Base-by-base conservation (phyloP, 2,888 invertebrate species). In the Eupithecia centaureata region DNA sequence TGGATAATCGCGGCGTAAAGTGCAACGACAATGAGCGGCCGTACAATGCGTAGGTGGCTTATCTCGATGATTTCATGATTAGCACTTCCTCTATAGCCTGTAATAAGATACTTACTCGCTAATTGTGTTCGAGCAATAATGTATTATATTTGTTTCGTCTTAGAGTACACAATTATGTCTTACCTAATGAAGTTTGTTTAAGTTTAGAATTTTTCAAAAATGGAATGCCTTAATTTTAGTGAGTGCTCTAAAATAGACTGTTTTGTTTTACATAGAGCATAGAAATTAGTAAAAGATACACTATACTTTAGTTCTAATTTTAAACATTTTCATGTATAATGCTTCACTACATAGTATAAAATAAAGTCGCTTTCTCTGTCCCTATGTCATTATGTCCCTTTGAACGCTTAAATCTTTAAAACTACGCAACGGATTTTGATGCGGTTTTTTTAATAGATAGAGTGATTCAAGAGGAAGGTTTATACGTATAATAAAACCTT, bases 71-170 rank as follows among this genome's bases (percentile, higher is more conserved):
- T 70, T 69, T 59, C 68, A 62, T 65, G 62, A 62, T 69, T 62
- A 68, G 74, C 68, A 80, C 80, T 82, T 83, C 82, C 84, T 82
- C 77, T 73, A 82, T 76, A 73, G 62, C 70, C 61, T 65, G 52
- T 74, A 73, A 77, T 76, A 77, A 77, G 68, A 63, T 70, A 72
- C 65, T 72, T 72, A 72, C 51, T 42, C 64, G 47, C 60, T 62
- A 67, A 59, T 47, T 52, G 28, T 33, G 30, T 57, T 57, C 28
- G n/a, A 22, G 5, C 30, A 18, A 57, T 33, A 30, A 57, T 57
- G 32, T n/a, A 28, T 32, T 32, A 33, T 57, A 18, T 32, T 32
- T 30, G 18, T 30, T 30, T 33, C 18, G 22, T 10, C 4, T 10
- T 30, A 30, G 5, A n/a, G 56, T 18, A n/a, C 56, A 56, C 30